These are phyloP conservation scores for Leptinotarsa texana DNA, from an alignment of 1,140 invertebrate species.

Conservation along the genomic window DNA sequence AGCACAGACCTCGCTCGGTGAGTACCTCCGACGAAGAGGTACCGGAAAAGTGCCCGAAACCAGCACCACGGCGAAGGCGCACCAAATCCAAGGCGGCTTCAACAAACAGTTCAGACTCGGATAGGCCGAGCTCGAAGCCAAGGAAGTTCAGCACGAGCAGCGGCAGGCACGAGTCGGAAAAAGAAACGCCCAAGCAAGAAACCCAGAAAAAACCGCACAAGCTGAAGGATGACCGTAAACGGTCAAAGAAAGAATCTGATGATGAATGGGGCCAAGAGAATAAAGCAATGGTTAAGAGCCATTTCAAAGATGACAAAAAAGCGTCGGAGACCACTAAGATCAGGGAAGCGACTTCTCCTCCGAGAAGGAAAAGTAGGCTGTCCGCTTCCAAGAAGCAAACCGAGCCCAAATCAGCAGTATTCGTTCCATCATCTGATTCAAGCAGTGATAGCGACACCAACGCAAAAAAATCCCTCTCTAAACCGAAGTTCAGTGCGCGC, in stretches of 20 bases:
- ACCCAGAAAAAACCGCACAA: constrained; percentile 28
- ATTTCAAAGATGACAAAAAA: constrained; percentile 39
- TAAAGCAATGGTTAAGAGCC: constrained; percentile 41
- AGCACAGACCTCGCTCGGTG: constrained; percentile 32
- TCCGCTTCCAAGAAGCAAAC: constrained; percentile 23
- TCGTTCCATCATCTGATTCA: constrained; percentile 51
- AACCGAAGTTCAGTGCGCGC: neutral
- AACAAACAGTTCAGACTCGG: constrained; percentile 43
- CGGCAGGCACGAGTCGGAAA: constrained; percentile 26
- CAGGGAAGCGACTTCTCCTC: constrained; percentile 50
- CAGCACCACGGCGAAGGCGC: constrained; percentile 32
- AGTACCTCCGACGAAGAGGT: constrained; percentile 50
- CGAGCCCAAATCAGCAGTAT: constrained; percentile 43
- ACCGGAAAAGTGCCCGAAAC: constrained; percentile 39
- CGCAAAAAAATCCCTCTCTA: neutral
- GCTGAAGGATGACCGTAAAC: constrained; percentile 39
- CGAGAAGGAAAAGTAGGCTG: constrained; percentile 42
- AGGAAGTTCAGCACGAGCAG: constrained; percentile 17
- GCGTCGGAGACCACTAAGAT: constrained; percentile 35
- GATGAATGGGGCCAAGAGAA: constrained; percentile 49
- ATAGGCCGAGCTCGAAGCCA: constrained; percentile 34
- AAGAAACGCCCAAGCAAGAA: constrained; percentile 24
- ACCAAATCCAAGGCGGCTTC: constrained; percentile 41
- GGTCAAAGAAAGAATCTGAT: constrained; percentile 40
- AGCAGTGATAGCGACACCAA: constrained; percentile 52